Evolutionary conservation across 1,140 invertebrate species (phyloP).

Genomic region (Nasonia longicornis): DNA sequence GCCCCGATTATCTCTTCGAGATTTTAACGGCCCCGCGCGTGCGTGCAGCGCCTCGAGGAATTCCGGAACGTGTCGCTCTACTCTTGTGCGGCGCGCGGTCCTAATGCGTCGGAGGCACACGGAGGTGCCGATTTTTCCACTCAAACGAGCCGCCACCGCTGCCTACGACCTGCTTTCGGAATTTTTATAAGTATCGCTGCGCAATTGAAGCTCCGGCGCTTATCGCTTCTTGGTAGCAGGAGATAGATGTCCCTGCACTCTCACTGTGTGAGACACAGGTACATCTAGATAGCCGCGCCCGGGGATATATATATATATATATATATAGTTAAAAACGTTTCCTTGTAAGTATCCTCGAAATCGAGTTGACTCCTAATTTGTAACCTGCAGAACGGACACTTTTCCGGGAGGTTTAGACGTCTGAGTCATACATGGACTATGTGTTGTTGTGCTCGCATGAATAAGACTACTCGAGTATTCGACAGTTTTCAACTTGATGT

Average conservation of each 20-base stretch:
- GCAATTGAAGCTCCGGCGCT: not conserved
- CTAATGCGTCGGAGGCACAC: not conserved
- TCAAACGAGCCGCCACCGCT: not conserved
- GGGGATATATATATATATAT: not conserved
- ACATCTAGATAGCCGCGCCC: not conserved
- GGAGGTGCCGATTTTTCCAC: slow-evolving; percentile 13
- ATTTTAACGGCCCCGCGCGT: slow-evolving; percentile 6
- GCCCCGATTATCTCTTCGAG: not conserved
- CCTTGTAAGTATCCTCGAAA: not conserved
- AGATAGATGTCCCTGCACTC: not conserved
- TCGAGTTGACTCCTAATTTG: slow-evolving; percentile 1
- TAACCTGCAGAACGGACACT: not conserved
- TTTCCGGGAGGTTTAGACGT: not conserved
- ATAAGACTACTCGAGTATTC: not conserved
- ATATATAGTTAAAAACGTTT: slow-evolving; percentile 1
- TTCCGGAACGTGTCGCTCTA: slow-evolving; percentile 24
- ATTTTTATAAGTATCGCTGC: not conserved
- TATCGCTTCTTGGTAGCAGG: not conserved
- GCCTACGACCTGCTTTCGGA: not conserved
- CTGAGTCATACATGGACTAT: not conserved
- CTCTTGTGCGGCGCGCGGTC: not conserved
- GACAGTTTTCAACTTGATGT: not conserved
- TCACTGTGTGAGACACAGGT: not conserved
- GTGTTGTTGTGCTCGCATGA: not conserved
- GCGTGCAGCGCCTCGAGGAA: slow-evolving; percentile 9